Conservation (phyloP, 1,140 invertebrate species). For the Rhopalosiphum padi region DNA sequence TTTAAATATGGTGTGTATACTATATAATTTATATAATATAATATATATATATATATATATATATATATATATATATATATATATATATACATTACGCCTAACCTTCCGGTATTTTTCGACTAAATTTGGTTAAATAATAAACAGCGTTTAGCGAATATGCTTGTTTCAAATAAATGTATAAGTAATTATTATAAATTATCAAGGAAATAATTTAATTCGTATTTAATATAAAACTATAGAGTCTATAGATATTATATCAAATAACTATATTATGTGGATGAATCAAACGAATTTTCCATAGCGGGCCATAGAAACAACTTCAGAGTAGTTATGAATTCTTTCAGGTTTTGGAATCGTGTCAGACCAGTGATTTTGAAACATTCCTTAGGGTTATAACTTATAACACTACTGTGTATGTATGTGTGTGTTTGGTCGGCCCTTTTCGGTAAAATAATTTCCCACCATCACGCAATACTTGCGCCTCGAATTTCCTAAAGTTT, state of each 20-base stretch:
- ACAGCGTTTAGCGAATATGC: not conserved
- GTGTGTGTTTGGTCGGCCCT: not conserved
- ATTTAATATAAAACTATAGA: not conserved
- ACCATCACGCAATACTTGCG: conserved; percentile 48
- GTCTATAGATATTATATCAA: not conserved
- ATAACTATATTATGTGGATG: not conserved
- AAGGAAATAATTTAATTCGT: not conserved
- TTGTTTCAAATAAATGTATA: not conserved
- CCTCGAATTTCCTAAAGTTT: conserved; percentile 37
- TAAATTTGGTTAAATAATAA: not conserved
- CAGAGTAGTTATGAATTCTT: conserved; percentile 17
- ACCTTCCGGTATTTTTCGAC: not conserved
- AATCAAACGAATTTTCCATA: not conserved
- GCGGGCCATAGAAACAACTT: not conserved
- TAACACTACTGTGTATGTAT: not conserved
- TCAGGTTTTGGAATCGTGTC: conserved; percentile 45
- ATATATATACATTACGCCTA: not conserved
- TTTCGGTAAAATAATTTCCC: conserved; percentile 38
- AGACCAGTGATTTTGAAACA: conserved; percentile 42
- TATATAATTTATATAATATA: not conserved
- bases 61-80: too few species aligned
- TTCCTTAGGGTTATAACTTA: conserved; percentile 25
- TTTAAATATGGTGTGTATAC: not conserved
- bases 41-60: too few species aligned
- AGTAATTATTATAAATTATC: too few species aligned